These are phyloP conservation scores for Cerastis leucographa DNA, from an alignment of 2,888 invertebrate species.

Conservation along the genomic window DNA sequence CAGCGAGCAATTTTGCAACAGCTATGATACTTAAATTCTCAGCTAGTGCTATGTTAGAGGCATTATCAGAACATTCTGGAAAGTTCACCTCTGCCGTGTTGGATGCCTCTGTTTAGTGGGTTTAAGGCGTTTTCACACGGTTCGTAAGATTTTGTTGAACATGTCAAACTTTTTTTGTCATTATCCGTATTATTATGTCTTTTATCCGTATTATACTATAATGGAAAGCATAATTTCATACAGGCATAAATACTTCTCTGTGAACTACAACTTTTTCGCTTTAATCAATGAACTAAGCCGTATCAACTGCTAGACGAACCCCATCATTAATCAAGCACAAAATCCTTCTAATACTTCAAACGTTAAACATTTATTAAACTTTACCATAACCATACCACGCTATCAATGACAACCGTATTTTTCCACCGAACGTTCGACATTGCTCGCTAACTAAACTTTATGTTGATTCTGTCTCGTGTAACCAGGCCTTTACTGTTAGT, in stretches of 20 bases:
- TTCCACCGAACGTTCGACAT: slow-evolving; percentile 39
- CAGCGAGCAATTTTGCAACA: slow-evolving; percentile 62
- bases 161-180: background rate
- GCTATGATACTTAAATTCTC: slow-evolving; percentile 65
- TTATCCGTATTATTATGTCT: too few species aligned
- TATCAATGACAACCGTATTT: slow-evolving; percentile 44
- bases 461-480: slow-evolving; percentile 62
- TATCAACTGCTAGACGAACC: background rate
- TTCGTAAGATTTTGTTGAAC: background rate
- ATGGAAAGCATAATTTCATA: background rate
- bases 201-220: too few species aligned
- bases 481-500: slow-evolving; percentile 57
- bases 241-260: background rate
- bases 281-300: background rate
- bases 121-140: slow-evolving; percentile 40
- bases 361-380: background rate
- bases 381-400: slow-evolving; percentile 25
- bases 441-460: slow-evolving; percentile 46
- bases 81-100: slow-evolving; percentile 57
- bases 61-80: slow-evolving; percentile 65
- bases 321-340: background rate
- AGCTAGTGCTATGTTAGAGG: slow-evolving; percentile 52
- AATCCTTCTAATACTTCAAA: background rate
- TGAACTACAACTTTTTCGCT: background rate
- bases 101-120: slow-evolving; percentile 41